Evolutionary conservation across 2,113 vertebrate species (phyloP), one percentile per base, ranked within the genome.

Genomic region (Sclerurus mexicanus): DNA sequence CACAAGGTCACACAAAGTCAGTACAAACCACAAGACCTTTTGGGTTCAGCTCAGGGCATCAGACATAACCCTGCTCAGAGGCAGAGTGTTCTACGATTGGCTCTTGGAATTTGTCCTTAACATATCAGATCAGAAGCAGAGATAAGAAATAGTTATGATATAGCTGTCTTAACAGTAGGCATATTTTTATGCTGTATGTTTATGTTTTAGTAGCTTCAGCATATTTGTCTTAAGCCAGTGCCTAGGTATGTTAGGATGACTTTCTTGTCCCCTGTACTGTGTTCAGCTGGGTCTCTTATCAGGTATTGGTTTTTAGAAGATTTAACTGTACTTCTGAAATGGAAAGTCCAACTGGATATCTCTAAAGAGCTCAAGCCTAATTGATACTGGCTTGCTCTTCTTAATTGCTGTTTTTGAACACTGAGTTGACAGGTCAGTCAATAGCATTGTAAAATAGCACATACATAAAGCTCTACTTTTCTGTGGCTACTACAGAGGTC

Each of bases 1-100:
- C 8, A 12, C 93, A 96, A 97, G 96, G 95, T 96, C 95, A 89
- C 49, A 52, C 89, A 95, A 96, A 95, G 96, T 96, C 90, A 84
- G 73, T 75, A 56, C 73, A 87, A 78, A 22, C 39, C 76, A 31
- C 56, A 72, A 37, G 80, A 33, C 76, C 72, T 85, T 92, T 33
- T 44, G 68, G 75, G 95, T 86, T 95, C 89, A 81, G 50, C 35
- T 84, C 8, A 63, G 91, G 86, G 12, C 88, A 71, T 94, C 59
- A 90, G 0, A 25, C 16, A 15, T 87, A 63, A 20, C 0, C 0
- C 67, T 47, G 42, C 56, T 92, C 35, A 53, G 44, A 59, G 44
- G 21, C 56, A n/a, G 4, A 59, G 37, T 75, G 10, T 47, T 96
- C 91, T 89, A 59, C 68, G 52, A 42, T 76, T 2, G 3, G 35